Percentiles rank a stretch among this genome's conserved stretches.
These are phyloP conservation scores for Ramazzottius varieornatus DNA, from an alignment of 2,888 invertebrate species.

Conservation along the genomic window DNA sequence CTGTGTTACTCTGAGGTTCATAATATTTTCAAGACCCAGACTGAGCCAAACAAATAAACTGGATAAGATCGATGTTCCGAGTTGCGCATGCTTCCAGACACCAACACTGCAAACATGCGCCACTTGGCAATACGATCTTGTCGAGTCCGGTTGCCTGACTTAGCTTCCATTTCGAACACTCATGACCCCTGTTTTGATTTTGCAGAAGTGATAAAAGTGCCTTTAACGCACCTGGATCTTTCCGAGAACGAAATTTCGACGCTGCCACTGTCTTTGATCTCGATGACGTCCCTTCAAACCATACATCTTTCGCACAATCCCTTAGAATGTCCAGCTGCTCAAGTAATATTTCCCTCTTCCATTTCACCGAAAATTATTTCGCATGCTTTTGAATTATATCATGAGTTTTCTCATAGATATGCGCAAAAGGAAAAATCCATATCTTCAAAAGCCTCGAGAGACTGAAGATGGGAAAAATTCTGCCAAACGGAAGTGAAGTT, in stretches of 20 bases:
- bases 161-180: too few species aligned
- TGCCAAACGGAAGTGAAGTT: too few species aligned
- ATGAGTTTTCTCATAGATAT: constrained; percentile 32
- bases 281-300: constrained; percentile 55
- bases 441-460: constrained; percentile 79
- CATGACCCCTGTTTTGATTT: too few species aligned
- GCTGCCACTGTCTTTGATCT: constrained; percentile 58
- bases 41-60: too few species aligned
- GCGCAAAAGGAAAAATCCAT: constrained; percentile 70
- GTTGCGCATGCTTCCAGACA: too few species aligned
- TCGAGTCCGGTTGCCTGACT: too few species aligned
- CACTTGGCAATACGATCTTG: too few species aligned
- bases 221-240: constrained; percentile 56
- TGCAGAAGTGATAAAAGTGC: constrained; percentile 58
- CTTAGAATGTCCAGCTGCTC: constrained; percentile 63
- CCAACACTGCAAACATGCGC: too few species aligned
- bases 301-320: constrained; percentile 65
- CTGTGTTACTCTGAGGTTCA: too few species aligned
- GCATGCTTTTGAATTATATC: background rate
- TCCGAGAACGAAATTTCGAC: constrained; percentile 67
- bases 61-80: too few species aligned
- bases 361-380: background rate
- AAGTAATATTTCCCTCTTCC: constrained; percentile 48
- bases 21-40: too few species aligned
- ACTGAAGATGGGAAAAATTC: too few species aligned